Base-by-base conservation (phyloP, 1,140 invertebrate genomes). In the Conopomorpha cramerella region DNA sequence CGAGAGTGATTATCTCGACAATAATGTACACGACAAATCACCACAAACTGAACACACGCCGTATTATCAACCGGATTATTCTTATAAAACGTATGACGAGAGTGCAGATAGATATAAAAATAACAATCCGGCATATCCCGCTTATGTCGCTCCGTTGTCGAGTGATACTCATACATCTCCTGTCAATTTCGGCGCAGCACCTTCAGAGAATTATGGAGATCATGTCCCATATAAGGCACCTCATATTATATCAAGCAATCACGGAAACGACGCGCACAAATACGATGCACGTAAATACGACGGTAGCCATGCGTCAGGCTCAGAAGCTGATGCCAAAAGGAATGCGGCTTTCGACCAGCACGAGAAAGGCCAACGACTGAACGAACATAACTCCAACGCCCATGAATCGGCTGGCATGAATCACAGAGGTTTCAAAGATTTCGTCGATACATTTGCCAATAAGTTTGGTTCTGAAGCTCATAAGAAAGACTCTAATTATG, bases 391-490 rank as follows among this genome's bases (percentile, higher is more conserved):
- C 23, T 38, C 41, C 30, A 15, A 13, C 14, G 43, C 16, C 26
- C 45, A 45, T 11, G 47, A 48, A 32, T 31, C 55, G 14, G 31
- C 43, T 19, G 40, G 35, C 8, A 38, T 60, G 7, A 52, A 49
- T 33, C 43, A 59, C 28, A 49, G 34, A 30, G 53, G 47, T 7
- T 67, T 57, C 14, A 70, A 72, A 52, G 47, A 64, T 45, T 63
- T 70, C 35, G 41, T 53, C 3, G 65, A 72, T 34, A 36, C 40
- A 8, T 67, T 71, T 45, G 46, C 49, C 8, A 61, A 66, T 36
- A 66, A 53, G 41, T 71, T 67, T 43, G 65, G 64, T 14, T 43
- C 43, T 15, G 57, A 59, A 43, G 50, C 59, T 26, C 30, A 51
- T 15, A 51, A 53, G 8, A 62, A 54, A 46, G 39, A 56, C 33